Evolutionary conservation across 2,888 invertebrate species (phyloP), one percentile per base, ranked within the genome.

Genomic region (Tachina lurida): DNA sequence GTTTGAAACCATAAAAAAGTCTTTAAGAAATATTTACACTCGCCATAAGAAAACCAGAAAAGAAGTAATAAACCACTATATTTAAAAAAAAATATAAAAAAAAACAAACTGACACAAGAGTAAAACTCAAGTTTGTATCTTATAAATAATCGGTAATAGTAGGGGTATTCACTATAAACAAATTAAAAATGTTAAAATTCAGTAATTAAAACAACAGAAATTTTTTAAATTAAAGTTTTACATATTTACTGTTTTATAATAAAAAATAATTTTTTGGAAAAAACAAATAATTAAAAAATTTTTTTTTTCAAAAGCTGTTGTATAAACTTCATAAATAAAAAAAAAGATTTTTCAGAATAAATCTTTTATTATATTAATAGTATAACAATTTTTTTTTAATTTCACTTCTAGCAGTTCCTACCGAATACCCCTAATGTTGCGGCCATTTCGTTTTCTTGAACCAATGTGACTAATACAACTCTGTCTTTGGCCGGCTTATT

Each of bases 381-480:
- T 7, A 1, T 2, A 58, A 58, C n/a, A 39, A 3, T 7, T 54
- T 31, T 31, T 31, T 31, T 31, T 31, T 31, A 0, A 7, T 31
- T 31, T 31, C 31, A 5, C 7, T 5, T 31, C 31, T 0, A 31
- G 31, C 31, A 31, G 7, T 31, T 31, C 31, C 31, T 31, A 31
- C 7, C 31, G 58, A 78, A 78, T 62, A 31, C 22, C 58, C 67
- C 10, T 77, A 68, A 49, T 60, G 41, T 49, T 68, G 41, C 22
- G 67, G 56, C 68, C 47, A 58, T 47, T 68, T 47, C 4, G n/a
- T n/a, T 47, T 67, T 56, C 56, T 76, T 43, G 43, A 31, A 58
- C 45, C 47, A 41, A 47, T 39, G 31, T 80, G 73, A 73, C 56
- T 67, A 73, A 73, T 22, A 74, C 10, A 56, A 43, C 45, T 45